Percentiles rank a stretch among this genome's conserved stretches.
These are phyloP conservation scores for Benthosema pterotum DNA, from an alignment of 2,797 vertebrate genomes.

Conservation along the genomic window DNA sequence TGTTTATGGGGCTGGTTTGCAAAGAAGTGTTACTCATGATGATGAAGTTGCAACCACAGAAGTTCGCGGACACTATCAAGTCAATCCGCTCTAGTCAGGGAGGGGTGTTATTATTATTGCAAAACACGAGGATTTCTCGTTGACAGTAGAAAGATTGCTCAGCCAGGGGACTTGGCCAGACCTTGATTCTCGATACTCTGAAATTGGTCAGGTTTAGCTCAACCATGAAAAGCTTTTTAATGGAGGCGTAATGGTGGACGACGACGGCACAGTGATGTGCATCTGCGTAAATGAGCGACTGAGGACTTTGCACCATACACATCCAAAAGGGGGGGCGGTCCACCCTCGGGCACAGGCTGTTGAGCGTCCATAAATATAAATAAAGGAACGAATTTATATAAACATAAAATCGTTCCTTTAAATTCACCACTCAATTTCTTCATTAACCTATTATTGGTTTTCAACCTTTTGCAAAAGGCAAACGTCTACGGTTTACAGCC, in stretches of 20 bases:
- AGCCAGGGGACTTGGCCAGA: conserved; percentile 45
- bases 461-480: too few relatives aligned
- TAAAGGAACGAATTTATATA: too few relatives aligned
- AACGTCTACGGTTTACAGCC: too few relatives aligned
- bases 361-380: background rate
- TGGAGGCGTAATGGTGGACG: conserved; percentile 75
- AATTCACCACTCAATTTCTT: background rate
- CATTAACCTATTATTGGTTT: too few relatives aligned
- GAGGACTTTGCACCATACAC: conserved; percentile 12
- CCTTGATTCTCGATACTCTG: conserved; percentile 54
- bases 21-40: conserved; percentile 16
- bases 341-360: conserved; percentile 16
- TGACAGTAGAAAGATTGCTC: conserved; percentile 19
- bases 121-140: background rate
- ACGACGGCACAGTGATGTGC: conserved; percentile 51
- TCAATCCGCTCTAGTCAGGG: background rate
- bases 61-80: conserved; percentile 32
- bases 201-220: conserved; percentile 79
- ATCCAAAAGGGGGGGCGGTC: conserved; percentile 50
- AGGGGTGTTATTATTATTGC: background rate
- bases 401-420: too few relatives aligned
- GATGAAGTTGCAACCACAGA: conserved; percentile 39
- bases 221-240: conserved; percentile 74
- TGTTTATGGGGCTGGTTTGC: conserved; percentile 59
- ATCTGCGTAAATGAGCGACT: conserved; percentile 21